Evolutionary conservation across 2,888 invertebrate genomes (phyloP).

Genomic region (Hypselothyrea guttata): DNA sequence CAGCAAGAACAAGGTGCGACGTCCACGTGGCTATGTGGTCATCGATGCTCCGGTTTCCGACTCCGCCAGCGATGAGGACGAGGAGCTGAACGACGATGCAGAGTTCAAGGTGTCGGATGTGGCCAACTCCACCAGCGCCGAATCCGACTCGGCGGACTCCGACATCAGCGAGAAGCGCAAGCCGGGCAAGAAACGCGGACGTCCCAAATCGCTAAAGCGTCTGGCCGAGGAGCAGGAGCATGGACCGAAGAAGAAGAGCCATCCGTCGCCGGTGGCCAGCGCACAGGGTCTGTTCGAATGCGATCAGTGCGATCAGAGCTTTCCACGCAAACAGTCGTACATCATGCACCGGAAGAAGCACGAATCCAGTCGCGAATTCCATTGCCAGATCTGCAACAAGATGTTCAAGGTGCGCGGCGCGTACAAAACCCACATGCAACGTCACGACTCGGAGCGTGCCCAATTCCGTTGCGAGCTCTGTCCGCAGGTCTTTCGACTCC

Average conservation of each 20-base stretch:
- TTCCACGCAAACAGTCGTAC: slow-evolving; percentile 83
- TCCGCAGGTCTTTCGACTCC: slow-evolving; percentile 70
- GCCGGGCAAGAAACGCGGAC: slow-evolving; percentile 59
- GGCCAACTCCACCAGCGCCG: slow-evolving; percentile 72
- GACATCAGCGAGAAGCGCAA: slow-evolving; percentile 72
- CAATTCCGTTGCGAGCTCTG: slow-evolving; percentile 66
- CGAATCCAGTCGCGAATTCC: slow-evolving; percentile 78
- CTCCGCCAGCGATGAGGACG: slow-evolving; percentile 75
- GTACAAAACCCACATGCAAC: slow-evolving; percentile 82
- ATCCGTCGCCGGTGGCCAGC: slow-evolving; percentile 17
- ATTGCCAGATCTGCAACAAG: slow-evolving; percentile 82
- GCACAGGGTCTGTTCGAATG: slow-evolving; percentile 61
- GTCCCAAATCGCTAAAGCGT: slow-evolving; percentile 50
- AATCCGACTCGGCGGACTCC: slow-evolving; percentile 76
- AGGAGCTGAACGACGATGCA: slow-evolving; percentile 78
- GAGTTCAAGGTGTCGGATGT: slow-evolving; percentile 81
- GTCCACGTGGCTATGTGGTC: slow-evolving; percentile 80
- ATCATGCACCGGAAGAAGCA: slow-evolving; percentile 83
- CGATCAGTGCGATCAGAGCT: slow-evolving; percentile 82
- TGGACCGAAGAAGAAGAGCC: slow-evolving; percentile 45
- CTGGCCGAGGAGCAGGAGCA: slow-evolving; percentile 42
- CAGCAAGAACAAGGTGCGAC: slow-evolving; percentile 80
- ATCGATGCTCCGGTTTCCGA: slow-evolving; percentile 81
- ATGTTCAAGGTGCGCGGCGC: slow-evolving; percentile 82
- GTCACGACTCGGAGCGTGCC: slow-evolving; percentile 78